Conservation (phyloP, 2,797 vertebrate species). For the Limnodromus scolopaceus region DNA sequence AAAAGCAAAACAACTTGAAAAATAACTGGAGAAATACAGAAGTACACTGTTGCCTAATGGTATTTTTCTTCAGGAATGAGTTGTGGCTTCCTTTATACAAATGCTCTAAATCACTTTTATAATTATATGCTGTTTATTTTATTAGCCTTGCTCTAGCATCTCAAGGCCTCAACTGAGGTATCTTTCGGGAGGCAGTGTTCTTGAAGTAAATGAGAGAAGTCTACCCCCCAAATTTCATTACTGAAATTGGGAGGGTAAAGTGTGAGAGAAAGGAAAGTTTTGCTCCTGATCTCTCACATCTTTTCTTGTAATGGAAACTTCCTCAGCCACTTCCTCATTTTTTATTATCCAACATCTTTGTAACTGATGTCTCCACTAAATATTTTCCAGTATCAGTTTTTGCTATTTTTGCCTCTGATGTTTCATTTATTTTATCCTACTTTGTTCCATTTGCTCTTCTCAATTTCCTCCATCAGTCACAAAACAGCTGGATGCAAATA, state of each 20-base stretch:
- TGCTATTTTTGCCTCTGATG: neutral
- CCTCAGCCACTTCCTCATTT: neutral
- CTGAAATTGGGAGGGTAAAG: neutral
- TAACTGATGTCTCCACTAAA: neutral
- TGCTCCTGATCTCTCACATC: neutral
- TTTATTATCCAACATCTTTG: neutral
- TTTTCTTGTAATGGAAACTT: neutral
- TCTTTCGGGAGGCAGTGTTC: neutral
- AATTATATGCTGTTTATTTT: constrained; percentile 5
- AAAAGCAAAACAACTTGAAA: neutral
- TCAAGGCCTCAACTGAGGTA: neutral
- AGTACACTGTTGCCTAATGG: neutral
- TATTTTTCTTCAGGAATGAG: neutral
- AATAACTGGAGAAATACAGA: neutral
- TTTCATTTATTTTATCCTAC: neutral
- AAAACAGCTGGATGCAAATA: neutral
- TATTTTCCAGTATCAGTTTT: neutral
- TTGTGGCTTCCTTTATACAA: neutral
- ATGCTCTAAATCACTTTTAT: neutral
- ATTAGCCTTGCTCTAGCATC: neutral
- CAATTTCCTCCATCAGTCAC: neutral
- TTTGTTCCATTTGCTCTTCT: neutral
- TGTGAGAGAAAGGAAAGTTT: neutral
- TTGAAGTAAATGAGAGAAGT: neutral
- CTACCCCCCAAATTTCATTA: neutral